These are phyloP conservation scores for Neocrepidodera transversa DNA, from an alignment of 2,888 invertebrate species.

Conservation along the genomic window DNA sequence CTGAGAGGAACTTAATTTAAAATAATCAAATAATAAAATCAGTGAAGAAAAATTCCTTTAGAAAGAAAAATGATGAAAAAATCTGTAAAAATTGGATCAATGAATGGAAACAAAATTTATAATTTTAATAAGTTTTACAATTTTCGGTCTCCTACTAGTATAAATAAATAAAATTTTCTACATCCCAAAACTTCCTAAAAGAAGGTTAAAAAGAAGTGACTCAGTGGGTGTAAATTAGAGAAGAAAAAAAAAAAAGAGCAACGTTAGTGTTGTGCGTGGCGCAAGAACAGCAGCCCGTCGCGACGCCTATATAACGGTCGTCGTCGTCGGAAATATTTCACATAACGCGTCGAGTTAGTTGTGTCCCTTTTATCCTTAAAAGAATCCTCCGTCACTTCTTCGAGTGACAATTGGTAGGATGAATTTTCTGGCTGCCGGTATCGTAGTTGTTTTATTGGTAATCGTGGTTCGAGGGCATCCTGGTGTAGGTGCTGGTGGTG, in stretches of 20 bases:
- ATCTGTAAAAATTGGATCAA: too few relatives aligned
- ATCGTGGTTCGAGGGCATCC: conserved; percentile 1
- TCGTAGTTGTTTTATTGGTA: conserved; percentile 27
- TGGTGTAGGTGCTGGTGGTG: background rate
- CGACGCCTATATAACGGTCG: conserved; percentile 52
- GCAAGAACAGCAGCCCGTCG: conserved; percentile 49
- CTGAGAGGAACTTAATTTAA: too few relatives aligned
- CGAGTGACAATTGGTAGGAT: conserved; percentile 48
- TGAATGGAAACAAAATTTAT: background rate
- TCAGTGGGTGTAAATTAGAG: conserved; percentile 26
- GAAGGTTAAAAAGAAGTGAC: background rate
- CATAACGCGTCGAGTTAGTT: conserved; percentile 51
- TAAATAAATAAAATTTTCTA: background rate
- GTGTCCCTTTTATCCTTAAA: conserved; percentile 37
- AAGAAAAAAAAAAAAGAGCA: conserved; percentile 23
- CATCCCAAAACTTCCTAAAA: too few relatives aligned
- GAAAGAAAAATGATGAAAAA: background rate
- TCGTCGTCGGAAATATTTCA: conserved; percentile 45
- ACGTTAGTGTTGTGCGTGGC: conserved; percentile 34
- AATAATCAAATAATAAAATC: too few relatives aligned
- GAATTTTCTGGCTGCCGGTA: conserved; percentile 40
- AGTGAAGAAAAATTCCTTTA: background rate
- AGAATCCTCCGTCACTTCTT: conserved; percentile 21
- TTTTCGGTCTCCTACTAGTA: background rate
- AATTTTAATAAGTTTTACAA: background rate